A percentile compares a stretch with the other conserved stretches of the same genome.
phyloP scores from a whole-genome alignment of 2,888 invertebrate species.

The Bellardia pandia region DNA sequence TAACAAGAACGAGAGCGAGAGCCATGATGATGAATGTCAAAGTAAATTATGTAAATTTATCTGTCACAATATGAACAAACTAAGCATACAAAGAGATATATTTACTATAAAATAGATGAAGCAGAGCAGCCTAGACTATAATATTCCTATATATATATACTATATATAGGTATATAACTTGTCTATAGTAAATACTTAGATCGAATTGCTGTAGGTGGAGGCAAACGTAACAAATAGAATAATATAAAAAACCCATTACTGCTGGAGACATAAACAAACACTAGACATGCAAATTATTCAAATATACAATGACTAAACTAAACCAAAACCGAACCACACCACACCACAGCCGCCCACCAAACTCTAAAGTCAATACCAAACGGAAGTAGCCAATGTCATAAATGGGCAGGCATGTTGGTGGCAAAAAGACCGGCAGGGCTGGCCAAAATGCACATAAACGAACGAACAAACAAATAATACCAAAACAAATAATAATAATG shows the following conservation, averaged over 20 bases:
- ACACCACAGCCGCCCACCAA: neutral
- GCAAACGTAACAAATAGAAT: slow-evolving; percentile 1
- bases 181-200: neutral
- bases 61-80: slow-evolving; percentile 46
- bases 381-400: slow-evolving; percentile 46
- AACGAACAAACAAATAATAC: slow-evolving; percentile 18
- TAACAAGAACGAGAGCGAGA: neutral
- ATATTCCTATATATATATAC: too few relatives aligned
- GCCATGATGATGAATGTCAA: slow-evolving; percentile 55
- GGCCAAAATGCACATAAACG: slow-evolving; percentile 17
- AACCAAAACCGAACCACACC: neutral
- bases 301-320: slow-evolving; percentile 39
- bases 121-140: neutral
- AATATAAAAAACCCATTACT: slow-evolving; percentile 58
- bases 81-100: neutral
- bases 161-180: too few relatives aligned
- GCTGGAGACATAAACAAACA: slow-evolving; percentile 70
- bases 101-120: neutral
- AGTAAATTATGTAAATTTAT: slow-evolving; percentile 66
- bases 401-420: neutral
- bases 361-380: slow-evolving; percentile 39
- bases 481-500: slow-evolving; percentile 44
- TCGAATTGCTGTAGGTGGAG: neutral
- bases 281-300: slow-evolving; percentile 62
- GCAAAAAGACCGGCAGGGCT: neutral